phyloP scores from a whole-genome alignment of 1,140 invertebrate genomes.

The Euschistus heros region DNA sequence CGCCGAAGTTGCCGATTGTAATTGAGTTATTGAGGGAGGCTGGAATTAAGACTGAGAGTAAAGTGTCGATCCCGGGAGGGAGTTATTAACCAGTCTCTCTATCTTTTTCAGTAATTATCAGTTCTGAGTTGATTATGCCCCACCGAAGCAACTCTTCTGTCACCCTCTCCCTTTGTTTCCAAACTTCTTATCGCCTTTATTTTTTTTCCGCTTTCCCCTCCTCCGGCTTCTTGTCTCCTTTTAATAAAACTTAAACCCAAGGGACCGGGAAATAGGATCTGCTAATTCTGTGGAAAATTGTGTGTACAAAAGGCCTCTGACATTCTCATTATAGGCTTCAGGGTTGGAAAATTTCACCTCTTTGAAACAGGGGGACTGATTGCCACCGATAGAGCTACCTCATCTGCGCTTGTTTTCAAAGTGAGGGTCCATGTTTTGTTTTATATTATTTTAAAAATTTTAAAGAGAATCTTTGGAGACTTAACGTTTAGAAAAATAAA shows the following conservation, averaged over 20 bases:
- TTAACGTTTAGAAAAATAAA: too few relatives aligned
- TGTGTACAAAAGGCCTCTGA: conserved; percentile 15
- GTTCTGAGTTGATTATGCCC: too few relatives aligned
- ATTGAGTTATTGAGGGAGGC: too few relatives aligned
- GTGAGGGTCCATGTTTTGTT: too few relatives aligned
- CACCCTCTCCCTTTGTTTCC: conserved; percentile 13
- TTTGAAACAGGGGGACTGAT: neutral
- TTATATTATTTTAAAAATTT: too few relatives aligned
- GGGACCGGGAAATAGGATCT: conserved; percentile 11
- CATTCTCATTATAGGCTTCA: conserved; percentile 16
- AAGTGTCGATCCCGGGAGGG: too few relatives aligned
- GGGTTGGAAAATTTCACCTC: neutral
- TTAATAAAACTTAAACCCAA: conserved; percentile 15
- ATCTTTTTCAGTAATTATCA: too few relatives aligned
- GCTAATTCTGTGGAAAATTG: conserved; percentile 15
- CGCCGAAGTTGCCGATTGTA: too few relatives aligned
- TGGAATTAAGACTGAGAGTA: too few relatives aligned
- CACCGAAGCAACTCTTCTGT: neutral
- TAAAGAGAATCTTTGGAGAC: too few relatives aligned
- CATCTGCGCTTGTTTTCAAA: neutral
- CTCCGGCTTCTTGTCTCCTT: neutral
- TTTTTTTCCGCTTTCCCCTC: neutral
- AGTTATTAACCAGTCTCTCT: too few relatives aligned
- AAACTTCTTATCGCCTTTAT: conserved; percentile 9
- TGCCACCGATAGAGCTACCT: neutral